phyloP scores from a whole-genome alignment of 2,113 vertebrate species.

The Protobothrops flavoviridis region DNA sequence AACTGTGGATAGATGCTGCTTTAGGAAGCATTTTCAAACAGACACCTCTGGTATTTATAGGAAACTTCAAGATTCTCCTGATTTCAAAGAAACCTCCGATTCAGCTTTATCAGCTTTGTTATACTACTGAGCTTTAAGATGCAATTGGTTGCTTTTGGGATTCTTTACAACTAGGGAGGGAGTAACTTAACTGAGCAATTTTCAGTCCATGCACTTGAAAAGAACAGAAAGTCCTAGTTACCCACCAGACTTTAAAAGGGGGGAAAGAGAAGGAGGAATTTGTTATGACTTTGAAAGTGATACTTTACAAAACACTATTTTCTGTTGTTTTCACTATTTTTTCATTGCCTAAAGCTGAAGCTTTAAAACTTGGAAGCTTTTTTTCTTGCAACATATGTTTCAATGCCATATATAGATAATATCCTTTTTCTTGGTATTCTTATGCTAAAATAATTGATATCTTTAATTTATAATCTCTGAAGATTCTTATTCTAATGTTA shows the following conservation, averaged over 20 bases:
- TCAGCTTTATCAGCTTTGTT: background rate
- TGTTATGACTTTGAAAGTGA: background rate
- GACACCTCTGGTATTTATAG: background rate
- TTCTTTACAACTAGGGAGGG: background rate
- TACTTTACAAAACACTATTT: background rate
- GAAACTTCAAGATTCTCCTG: background rate
- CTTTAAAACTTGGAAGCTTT: background rate
- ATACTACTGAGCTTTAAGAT: background rate
- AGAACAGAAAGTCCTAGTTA: background rate
- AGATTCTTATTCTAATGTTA: background rate
- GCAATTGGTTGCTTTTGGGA: background rate
- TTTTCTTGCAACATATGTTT: background rate
- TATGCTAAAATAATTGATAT: background rate
- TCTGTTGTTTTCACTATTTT: background rate
- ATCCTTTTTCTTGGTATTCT: background rate
- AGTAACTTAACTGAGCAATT: background rate
- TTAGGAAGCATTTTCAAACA: background rate
- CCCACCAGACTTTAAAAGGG: background rate
- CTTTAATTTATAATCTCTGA: background rate
- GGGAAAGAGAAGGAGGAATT: background rate
- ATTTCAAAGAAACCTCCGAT: background rate
- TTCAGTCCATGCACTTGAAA: background rate
- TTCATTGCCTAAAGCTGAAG: background rate
- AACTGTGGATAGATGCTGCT: background rate
- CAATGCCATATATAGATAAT: background rate